phyloP scores from a whole-genome alignment of 2,797 vertebrate genomes.

The Typhlichthys subterraneus region DNA sequence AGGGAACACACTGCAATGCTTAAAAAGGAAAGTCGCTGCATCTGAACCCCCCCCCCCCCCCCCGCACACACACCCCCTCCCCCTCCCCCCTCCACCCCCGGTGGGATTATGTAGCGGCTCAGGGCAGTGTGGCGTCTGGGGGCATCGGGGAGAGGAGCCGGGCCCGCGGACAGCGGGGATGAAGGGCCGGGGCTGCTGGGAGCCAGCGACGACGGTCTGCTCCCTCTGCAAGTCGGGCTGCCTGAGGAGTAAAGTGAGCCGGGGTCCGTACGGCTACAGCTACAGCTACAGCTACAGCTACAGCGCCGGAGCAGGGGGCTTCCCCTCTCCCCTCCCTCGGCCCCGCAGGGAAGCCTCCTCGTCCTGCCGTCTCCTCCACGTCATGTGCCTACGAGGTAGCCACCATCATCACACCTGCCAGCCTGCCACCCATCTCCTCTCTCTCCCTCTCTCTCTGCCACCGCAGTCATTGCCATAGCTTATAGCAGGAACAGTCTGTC shows the following conservation, averaged over 20 bases:
- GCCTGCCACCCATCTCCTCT: slow-evolving; percentile 34
- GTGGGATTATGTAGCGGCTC: slow-evolving; percentile 75
- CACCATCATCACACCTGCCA: slow-evolving; percentile 47
- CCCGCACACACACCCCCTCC: too few species aligned
- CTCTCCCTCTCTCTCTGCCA: slow-evolving; percentile 26
- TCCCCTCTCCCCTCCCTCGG: slow-evolving; percentile 54
- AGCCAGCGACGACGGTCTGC: slow-evolving; percentile 83
- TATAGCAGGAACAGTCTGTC: slow-evolving; percentile 36
- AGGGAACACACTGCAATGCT: slow-evolving; percentile 63
- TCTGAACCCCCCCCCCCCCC: slow-evolving; percentile 28
- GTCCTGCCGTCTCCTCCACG: slow-evolving; percentile 38
- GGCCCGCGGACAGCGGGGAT: slow-evolving; percentile 80
- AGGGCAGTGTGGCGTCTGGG: slow-evolving; percentile 58
- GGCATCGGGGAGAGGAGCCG: slow-evolving; percentile 56
- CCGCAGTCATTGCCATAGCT: slow-evolving; percentile 36
- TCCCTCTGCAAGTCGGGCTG: slow-evolving; percentile 94
- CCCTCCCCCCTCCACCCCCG: slow-evolving; percentile 11
- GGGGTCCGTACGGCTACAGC: slow-evolving; percentile 85
- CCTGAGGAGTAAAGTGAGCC: slow-evolving; percentile 89
- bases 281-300: slow-evolving; percentile 54
- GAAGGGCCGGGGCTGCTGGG: slow-evolving; percentile 97
- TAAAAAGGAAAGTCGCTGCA: slow-evolving; percentile 65
- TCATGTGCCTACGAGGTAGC: slow-evolving; percentile 44
- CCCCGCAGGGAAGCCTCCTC: slow-evolving; percentile 37
- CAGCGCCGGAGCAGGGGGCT: slow-evolving; percentile 57